Evolutionary conservation across 2,797 vertebrate genomes (phyloP), one percentile per base, ranked within the genome.

Genomic region (Cossypha polioptera): DNA sequence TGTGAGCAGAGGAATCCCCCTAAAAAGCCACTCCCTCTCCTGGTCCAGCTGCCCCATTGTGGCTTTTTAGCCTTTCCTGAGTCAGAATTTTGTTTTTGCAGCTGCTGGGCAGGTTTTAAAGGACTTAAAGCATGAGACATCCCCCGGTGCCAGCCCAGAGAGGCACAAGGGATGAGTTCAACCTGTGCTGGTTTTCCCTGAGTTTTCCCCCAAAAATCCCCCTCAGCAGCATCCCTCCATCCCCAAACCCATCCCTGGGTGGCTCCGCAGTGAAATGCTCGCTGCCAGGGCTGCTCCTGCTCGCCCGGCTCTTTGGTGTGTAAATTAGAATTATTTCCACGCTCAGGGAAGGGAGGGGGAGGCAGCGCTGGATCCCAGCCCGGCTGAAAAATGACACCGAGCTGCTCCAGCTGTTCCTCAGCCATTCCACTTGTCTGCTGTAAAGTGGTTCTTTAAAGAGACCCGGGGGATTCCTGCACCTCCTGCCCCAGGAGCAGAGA

Each of bases 11-110:
- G 89, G 15, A 16, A 36, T 71, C 88, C 76, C 77, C 88, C 90
- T 88, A 62, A 91, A 65, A 85, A 69, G n/a, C 90, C 61, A 16
- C 74, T 86, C 94, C 72, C 85, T 57, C 81, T 86, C 66, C 75
- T 26, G 17, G 21, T 33, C 40, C 5, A 5, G 28, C 62, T 59
- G 54, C 12, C 45, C 77, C 16, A 2, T 5, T 51, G 54, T 13
- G 31, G 5, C 2, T 43, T 80, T 59, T 81, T 6, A 69, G 33
- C 79, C 67, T 81, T 88, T 76, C 18, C 68, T 22, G 58, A 78
- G 16, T 50, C 57, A 47, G 57, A 78, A 66, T 82, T 28, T 65
- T 15, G 38, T 35, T 65, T 73, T 79, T 59, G 57, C 66, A 22
- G 35, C 88, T 62, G 47, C n/a, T 35, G 1, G 57, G 58, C 25